These are phyloP conservation scores for Steromphala cineraria DNA, from an alignment of 2,888 invertebrate species.

Conservation along the genomic window DNA sequence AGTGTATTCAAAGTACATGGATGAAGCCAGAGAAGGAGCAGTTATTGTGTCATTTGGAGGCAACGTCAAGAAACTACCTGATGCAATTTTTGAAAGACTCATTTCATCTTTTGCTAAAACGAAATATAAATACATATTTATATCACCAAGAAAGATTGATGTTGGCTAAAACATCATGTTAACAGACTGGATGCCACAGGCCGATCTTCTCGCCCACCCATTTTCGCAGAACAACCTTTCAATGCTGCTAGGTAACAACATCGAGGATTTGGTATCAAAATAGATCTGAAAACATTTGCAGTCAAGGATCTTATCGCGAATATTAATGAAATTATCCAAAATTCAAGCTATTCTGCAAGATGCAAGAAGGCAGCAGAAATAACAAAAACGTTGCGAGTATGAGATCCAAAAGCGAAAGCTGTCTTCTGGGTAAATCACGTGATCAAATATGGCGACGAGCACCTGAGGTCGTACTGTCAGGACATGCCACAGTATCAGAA, in stretches of 20 bases:
- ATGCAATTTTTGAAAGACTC: constrained; percentile 26
- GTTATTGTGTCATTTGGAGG: constrained; percentile 55
- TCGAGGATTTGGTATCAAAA: constrained; percentile 44
- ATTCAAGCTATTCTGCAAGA: constrained; percentile 33
- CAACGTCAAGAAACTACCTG: constrained; percentile 30
- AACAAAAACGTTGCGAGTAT: constrained; percentile 24
- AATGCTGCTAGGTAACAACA: constrained; percentile 40
- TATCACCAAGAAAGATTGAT: constrained; percentile 13
- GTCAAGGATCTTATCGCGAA: constrained; percentile 29
- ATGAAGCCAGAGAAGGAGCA: constrained; percentile 40
- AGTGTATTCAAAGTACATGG: constrained; percentile 37
- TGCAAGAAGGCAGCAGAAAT: constrained; percentile 40
- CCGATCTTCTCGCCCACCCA: constrained; percentile 50
- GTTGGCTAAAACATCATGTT: constrained; percentile 27
- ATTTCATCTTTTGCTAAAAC: constrained; percentile 36
- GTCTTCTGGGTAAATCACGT: constrained; percentile 59
- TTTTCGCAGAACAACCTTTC: constrained; percentile 46
- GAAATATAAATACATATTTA: constrained; percentile 32
- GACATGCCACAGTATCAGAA: constrained; percentile 53
- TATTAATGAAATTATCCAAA: constrained; percentile 36
- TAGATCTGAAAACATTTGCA: constrained; percentile 35
- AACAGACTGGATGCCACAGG: constrained; percentile 53
- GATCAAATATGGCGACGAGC: constrained; percentile 52
- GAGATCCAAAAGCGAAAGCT: constrained; percentile 46
- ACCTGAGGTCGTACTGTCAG: constrained; percentile 46